Base-by-base conservation (phyloP, 2,113 vertebrate species). In the Pungitius pungitius region DNA sequence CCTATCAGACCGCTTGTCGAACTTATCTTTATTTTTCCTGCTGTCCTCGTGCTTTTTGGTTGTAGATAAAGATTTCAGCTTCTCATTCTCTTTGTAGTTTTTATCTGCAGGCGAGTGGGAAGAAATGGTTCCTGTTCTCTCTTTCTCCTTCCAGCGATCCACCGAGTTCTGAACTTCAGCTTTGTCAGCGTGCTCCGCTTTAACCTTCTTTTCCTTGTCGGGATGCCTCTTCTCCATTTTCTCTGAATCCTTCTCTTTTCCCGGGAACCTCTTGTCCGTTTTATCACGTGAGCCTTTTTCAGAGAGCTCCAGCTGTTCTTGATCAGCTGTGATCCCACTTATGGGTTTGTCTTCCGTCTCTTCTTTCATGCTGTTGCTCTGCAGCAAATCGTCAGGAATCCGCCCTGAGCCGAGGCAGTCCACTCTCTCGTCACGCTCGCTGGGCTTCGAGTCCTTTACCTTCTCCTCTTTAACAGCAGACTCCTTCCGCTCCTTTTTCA, bases 201-300 rank as follows among this genome's bases (percentile, higher is more conserved):
- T 98, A 26, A 93, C 64, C 75, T 96, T 99, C 82, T 95, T 99
- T 27, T 99, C 97, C 91, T 95, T 98, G 80, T 99, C 98, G 42
- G 77, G 86, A 88, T 90, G 93, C 91, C 92, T 97, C 90, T 93
- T 97, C 81, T 98, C 97, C 65, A 51, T 58, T 87, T 95, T 98
- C 43, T 99, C 97, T 20, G 70, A 20, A 15, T 99, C 97, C 75
- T 93, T 95, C 78, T 98, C 96, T 84, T 95, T 98, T 75, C 80
- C 88, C 39, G 90, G 92, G 40, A 89, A 86, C 81, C 94, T 94
- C 85, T 95, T 97, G 77, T 99, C 98, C 54, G 73, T 68, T 92
- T 95, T 99, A 61, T 98, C 97, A 69, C 93, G 95, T 71, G 77
- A 89, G 83, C 93, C 94, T 88, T 94, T 97, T 73, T 98, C 96